phyloP scores from a whole-genome alignment of 1,140 invertebrate species.

The Psilanteris sp. region DNA sequence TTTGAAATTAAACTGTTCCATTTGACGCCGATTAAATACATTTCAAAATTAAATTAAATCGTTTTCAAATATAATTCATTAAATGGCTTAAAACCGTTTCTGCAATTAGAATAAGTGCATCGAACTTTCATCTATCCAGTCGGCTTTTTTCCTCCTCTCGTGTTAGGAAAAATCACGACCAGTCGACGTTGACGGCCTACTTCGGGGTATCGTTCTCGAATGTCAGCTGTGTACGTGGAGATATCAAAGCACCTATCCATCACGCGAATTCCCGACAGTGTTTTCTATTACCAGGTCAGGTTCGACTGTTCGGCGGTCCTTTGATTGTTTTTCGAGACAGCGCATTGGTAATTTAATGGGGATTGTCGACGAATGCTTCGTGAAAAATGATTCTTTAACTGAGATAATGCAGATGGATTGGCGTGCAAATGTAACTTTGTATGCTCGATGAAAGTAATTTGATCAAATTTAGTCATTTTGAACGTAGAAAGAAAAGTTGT shows the following conservation, averaged over 20 bases:
- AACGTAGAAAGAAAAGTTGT: not conserved
- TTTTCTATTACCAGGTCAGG: constrained; percentile 13
- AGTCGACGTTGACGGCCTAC: constrained; percentile 57
- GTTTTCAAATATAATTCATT: no score
- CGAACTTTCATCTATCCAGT: constrained; percentile 35
- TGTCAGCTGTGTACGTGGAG: constrained; percentile 38
- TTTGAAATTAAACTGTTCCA: no score
- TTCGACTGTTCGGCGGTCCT: not conserved
- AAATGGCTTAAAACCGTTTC: constrained; percentile 20
- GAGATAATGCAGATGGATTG: constrained; percentile 5
- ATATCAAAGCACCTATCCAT: constrained; percentile 49
- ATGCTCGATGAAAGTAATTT: constrained; percentile 1
- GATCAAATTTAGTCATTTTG: not conserved
- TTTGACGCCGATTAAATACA: no score
- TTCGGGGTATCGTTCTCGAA: constrained; percentile 49
- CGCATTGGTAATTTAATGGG: constrained; percentile 10
- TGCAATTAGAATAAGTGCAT: constrained; percentile 39
- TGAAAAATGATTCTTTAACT: constrained; percentile 7
- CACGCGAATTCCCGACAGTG: constrained; percentile 23
- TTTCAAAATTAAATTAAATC: no score
- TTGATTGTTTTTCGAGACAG: constrained; percentile 7
- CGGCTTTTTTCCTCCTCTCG: constrained; percentile 28
- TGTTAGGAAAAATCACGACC: constrained; percentile 35
- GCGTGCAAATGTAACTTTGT: not conserved
- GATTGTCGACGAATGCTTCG: not conserved